phyloP scores from a whole-genome alignment of 1,140 invertebrate species.

The Acyrthosiphon pisum region DNA sequence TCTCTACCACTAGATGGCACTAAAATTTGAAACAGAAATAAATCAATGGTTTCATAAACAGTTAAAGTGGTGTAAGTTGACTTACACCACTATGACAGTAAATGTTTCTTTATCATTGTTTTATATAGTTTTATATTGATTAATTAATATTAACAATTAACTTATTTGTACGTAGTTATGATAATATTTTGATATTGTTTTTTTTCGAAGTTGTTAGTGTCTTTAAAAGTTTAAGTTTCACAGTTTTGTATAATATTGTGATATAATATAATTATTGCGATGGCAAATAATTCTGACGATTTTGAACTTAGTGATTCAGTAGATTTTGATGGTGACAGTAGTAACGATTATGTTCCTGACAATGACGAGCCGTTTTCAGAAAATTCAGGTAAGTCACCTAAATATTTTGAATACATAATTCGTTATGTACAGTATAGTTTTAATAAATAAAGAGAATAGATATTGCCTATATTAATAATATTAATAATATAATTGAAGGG shows the following conservation, averaged over 20 bases:
- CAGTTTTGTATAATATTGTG: no score
- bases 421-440: no score
- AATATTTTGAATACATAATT: not conserved
- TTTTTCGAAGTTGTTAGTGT: no score
- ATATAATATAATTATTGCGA: not conserved
- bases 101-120: not conserved
- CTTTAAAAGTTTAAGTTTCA: no score
- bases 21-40: not conserved
- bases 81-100: conserved; percentile 11
- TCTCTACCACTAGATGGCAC: not conserved
- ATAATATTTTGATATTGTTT: no score
- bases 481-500: not conserved
- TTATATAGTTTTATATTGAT: no score
- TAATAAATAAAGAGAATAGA: no score
- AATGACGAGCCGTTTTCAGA: not conserved
- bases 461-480: no score
- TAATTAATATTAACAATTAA: not conserved
- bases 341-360: not conserved
- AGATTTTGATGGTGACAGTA: not conserved
- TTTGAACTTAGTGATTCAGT: not conserved
- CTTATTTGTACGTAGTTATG: not conserved
- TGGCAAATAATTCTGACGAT: not conserved
- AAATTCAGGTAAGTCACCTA: not conserved
- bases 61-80: conserved; percentile 16
- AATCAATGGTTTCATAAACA: not conserved